phyloP scores from a whole-genome alignment of 2,113 vertebrate species.

The Macrotus californicus region DNA sequence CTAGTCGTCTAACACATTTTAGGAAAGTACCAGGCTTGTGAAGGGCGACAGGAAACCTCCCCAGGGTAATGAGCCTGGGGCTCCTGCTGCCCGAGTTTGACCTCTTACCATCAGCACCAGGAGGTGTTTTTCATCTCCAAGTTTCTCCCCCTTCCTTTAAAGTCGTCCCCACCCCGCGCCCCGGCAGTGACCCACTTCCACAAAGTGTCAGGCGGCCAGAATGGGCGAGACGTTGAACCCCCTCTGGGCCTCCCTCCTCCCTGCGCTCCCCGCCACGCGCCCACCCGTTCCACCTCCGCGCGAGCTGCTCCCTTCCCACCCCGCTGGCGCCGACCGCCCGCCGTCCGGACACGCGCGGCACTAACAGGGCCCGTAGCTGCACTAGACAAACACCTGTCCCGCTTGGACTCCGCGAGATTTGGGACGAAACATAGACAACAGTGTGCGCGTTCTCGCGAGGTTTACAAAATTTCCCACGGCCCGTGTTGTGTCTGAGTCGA shows the following conservation, averaged over 20 bases:
- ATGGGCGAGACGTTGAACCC: not conserved
- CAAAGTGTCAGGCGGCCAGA: not conserved
- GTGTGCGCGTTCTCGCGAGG: conserved; percentile 75
- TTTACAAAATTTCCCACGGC: conserved; percentile 80
- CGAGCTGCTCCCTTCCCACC: not conserved
- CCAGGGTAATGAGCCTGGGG: not conserved
- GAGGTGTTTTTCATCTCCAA: not conserved
- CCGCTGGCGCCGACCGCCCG: not conserved
- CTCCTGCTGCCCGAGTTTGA: not conserved
- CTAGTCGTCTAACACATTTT: conserved; percentile 49
- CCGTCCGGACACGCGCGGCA: conserved; percentile 39
- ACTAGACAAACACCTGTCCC: conserved; percentile 47
- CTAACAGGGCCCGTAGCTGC: not conserved
- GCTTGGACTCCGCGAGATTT: conserved; percentile 49
- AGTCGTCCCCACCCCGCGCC: no score
- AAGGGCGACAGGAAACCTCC: conserved; percentile 27
- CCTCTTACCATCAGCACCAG: not conserved
- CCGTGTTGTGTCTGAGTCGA: conserved; percentile 79
- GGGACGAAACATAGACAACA: not conserved
- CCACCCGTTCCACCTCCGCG: conserved; percentile 40
- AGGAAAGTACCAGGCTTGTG: conserved; percentile 63
- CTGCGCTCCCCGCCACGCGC: conserved; percentile 3
- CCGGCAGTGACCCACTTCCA: not conserved
- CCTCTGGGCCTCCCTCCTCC: not conserved
- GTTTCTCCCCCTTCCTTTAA: not conserved